Conservation (phyloP, 1,140 invertebrate genomes). For the Drosophila bocki region DNA sequence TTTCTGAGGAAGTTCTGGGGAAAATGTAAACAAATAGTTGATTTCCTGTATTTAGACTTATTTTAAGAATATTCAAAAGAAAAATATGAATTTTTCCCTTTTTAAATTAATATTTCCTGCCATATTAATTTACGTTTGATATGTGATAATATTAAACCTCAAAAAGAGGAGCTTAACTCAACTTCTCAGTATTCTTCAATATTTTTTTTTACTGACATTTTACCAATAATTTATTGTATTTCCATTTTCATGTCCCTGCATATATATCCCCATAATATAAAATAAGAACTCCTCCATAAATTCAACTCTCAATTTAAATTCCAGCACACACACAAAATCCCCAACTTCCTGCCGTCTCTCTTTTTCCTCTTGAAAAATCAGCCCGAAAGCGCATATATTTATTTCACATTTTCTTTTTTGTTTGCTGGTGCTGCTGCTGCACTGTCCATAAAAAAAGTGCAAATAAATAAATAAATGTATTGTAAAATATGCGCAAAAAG, state of each 20-base stretch:
- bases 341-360: conserved; percentile 24
- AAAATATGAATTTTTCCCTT: no score
- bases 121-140: background rate
- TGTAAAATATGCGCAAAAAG: conserved; percentile 71
- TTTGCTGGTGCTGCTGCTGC: conserved; percentile 1
- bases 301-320: conserved; percentile 41
- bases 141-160: background rate
- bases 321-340: conserved; percentile 21
- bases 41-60: background rate
- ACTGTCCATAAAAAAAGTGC: conserved; percentile 35
- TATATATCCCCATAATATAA: conserved; percentile 23
- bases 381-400: conserved; percentile 40
- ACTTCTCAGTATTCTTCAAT: conserved; percentile 9
- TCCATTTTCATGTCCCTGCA: conserved; percentile 6
- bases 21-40: background rate
- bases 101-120: background rate
- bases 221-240: conserved; percentile 35
- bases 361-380: conserved; percentile 20
- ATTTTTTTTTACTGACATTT: background rate
- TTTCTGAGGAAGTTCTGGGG: background rate
- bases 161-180: background rate
- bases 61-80: no score
- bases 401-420: conserved; percentile 5
- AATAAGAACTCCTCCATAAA: conserved; percentile 34
- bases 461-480: conserved; percentile 66